These are phyloP conservation scores for Hirtodrosophila histrioides DNA, from an alignment of 2,888 invertebrate genomes.

Conservation along the genomic window DNA sequence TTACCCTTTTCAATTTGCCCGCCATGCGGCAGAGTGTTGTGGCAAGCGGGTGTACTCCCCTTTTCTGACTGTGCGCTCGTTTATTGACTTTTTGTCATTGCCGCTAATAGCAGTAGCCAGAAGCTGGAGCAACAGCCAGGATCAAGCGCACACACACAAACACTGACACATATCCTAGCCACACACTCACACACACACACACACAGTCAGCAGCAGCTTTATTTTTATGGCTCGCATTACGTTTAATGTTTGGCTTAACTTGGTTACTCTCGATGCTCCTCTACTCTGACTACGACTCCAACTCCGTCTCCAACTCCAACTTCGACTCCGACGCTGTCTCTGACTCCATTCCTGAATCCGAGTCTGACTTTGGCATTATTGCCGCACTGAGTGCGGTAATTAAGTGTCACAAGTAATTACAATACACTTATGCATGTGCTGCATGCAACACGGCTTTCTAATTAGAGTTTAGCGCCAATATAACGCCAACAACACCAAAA, in stretches of 20 bases:
- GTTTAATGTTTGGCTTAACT: slow-evolving; percentile 79
- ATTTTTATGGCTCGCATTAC: slow-evolving; percentile 75
- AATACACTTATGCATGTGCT: slow-evolving; percentile 76
- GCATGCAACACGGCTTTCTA: slow-evolving; percentile 72
- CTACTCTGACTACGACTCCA: slow-evolving; percentile 14
- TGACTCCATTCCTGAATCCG: slow-evolving; percentile 1
- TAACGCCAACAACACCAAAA: slow-evolving; percentile 22
- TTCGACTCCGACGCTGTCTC: slow-evolving; percentile 15
- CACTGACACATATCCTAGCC: slow-evolving; percentile 5
- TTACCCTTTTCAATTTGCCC: slow-evolving; percentile 81
- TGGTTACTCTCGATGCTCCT: slow-evolving; percentile 64
- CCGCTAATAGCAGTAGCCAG: slow-evolving; percentile 69
- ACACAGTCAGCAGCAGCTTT: slow-evolving; percentile 67
- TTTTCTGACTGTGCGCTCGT: slow-evolving; percentile 44
- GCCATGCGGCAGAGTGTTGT: slow-evolving; percentile 24
- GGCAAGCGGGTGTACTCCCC: slow-evolving; percentile 14
- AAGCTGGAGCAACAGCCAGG: slow-evolving; percentile 30
- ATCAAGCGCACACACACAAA: slow-evolving; percentile 27
- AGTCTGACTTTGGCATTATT: slow-evolving; percentile 31
- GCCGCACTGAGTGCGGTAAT: slow-evolving; percentile 67
- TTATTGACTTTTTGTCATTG: slow-evolving; percentile 79
- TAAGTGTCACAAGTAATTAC: slow-evolving; percentile 81
- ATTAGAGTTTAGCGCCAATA: slow-evolving; percentile 74
- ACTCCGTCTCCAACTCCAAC: slow-evolving; percentile 4
- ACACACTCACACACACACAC: slow-evolving; percentile 13